Evolutionary conservation across 1,140 invertebrate genomes (phyloP).

Genomic region (Bactericera cockerelli): DNA sequence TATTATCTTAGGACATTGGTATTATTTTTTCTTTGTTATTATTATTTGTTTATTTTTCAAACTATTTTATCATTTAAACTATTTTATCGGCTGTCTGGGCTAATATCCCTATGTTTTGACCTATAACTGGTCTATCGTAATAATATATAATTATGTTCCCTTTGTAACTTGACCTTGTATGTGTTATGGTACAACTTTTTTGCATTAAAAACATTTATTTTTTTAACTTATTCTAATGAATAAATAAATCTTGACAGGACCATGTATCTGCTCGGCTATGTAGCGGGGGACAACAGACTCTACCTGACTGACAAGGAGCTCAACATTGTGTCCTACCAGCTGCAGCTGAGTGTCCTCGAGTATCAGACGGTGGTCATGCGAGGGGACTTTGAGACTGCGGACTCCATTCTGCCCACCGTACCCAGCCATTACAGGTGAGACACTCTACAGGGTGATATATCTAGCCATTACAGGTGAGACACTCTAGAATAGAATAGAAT

Average conservation of each 20-base stretch:
- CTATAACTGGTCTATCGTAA: slow-evolving; percentile 43
- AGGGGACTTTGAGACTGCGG: slow-evolving; percentile 90
- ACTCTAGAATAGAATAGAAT: slow-evolving; percentile 87
- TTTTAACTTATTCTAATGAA: too few species aligned
- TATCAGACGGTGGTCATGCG: slow-evolving; percentile 99
- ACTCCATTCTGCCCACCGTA: slow-evolving; percentile 85
- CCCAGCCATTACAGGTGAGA: slow-evolving; percentile 90
- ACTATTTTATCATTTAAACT: too few species aligned
- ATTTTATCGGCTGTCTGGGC: too few species aligned
- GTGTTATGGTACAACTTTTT: not conserved
- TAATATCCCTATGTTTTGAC: too few species aligned
- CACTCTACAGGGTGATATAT: too few species aligned
- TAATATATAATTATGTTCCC: not conserved
- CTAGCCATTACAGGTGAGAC: slow-evolving; percentile 91
- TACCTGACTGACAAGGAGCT: slow-evolving; percentile 97
- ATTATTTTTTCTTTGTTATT: too few species aligned
- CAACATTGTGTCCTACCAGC: slow-evolving; percentile 71
- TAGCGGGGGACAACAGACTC: slow-evolving; percentile 88
- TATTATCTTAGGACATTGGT: too few species aligned
- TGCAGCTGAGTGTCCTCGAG: not conserved
- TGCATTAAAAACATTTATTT: slow-evolving; percentile 16
- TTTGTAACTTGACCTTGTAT: slow-evolving; percentile 7
- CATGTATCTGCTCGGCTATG: slow-evolving; percentile 89
- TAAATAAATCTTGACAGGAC: slow-evolving; percentile 78
- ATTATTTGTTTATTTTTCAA: too few species aligned